Conservation (phyloP, 2,888 invertebrate genomes). For the Chalcis sispes region DNA sequence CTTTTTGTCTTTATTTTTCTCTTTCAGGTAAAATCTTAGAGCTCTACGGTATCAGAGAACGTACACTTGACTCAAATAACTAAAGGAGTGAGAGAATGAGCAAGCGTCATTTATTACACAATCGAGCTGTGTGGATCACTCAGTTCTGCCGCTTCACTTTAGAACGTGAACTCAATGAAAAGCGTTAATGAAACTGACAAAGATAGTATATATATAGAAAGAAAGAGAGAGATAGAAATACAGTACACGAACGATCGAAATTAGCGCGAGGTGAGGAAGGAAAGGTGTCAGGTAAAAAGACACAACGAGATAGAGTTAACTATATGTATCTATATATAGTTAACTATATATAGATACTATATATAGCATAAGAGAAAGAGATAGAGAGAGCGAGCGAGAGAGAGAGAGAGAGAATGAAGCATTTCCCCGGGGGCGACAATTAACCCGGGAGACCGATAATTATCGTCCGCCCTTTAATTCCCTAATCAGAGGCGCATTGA, state of each 20-base stretch:
- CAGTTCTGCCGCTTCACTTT: constrained; percentile 31
- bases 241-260: constrained; percentile 21
- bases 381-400: no score
- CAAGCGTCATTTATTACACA: constrained; percentile 45
- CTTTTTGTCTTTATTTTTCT: no score
- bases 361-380: no score
- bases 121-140: no score
- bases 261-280: constrained; percentile 9
- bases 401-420: constrained; percentile 14
- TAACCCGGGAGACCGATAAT: constrained; percentile 53
- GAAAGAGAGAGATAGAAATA: background rate
- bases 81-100: background rate
- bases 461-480: constrained; percentile 57
- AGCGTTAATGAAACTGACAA: constrained; percentile 18
- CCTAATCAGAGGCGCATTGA: constrained; percentile 57
- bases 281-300: constrained; percentile 41
- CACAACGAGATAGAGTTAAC: no score
- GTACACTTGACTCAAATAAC: constrained; percentile 22
- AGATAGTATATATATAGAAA: background rate
- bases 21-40: no score
- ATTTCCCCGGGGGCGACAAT: constrained; percentile 50
- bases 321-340: no score
- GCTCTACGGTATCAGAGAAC: no score
- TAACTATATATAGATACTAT: no score
- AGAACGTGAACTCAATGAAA: constrained; percentile 44